These are phyloP conservation scores for Arctocebus calabarensis DNA, from an alignment of 2,797 vertebrate genomes.

Conservation along the genomic window DNA sequence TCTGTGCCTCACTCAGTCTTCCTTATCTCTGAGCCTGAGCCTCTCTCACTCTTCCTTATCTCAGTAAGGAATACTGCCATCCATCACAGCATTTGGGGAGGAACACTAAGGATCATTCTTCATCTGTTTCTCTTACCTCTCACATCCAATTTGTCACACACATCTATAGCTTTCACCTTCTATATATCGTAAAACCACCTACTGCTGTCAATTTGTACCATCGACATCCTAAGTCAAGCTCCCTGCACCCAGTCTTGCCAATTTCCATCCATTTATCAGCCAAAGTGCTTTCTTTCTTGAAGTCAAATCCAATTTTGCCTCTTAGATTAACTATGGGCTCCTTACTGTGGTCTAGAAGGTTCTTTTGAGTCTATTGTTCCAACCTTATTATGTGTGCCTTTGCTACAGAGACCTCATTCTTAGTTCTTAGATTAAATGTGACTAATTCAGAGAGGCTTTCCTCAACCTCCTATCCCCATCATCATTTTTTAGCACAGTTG, in stretches of 20 bases:
- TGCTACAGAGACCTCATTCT: background rate
- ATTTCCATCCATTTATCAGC: background rate
- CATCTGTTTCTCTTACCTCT: background rate
- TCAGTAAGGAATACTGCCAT: background rate
- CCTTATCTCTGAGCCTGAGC: background rate
- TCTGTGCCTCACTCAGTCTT: background rate
- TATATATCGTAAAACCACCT: background rate
- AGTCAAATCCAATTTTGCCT: background rate
- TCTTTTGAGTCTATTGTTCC: background rate
- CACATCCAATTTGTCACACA: background rate
- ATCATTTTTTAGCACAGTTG: background rate
- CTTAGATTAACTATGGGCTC: background rate
- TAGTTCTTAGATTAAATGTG: background rate
- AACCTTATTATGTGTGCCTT: background rate
- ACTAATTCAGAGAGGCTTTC: conserved; percentile 7
- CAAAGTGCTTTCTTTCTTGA: background rate
- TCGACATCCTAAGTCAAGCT: background rate
- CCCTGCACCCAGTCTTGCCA: background rate
- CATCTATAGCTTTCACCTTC: background rate
- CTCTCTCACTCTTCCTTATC: background rate
- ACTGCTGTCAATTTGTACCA: background rate
- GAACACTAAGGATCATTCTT: background rate
- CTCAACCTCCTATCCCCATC: background rate
- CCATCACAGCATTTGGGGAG: background rate
- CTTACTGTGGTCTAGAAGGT: background rate